These are phyloP conservation scores for Catagonus wagneri DNA, from an alignment of 2,113 vertebrate genomes.

Conservation along the genomic window DNA sequence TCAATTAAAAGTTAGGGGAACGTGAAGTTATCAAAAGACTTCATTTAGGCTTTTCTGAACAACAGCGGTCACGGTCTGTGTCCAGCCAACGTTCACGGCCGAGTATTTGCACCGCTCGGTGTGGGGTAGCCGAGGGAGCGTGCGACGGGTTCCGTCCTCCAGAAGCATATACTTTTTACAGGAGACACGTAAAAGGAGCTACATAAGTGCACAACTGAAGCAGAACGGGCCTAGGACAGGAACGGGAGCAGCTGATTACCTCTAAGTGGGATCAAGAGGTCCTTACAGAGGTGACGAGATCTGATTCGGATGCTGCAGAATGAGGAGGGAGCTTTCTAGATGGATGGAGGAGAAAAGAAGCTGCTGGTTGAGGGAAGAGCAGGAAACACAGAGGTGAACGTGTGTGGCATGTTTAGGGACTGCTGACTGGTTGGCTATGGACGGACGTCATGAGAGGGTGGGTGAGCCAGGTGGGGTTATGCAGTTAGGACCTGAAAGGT, in stretches of 20 bases:
- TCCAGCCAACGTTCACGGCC: neutral
- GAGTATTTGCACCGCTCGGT: fast-evolving
- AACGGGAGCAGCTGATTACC: neutral
- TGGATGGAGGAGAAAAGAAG: neutral
- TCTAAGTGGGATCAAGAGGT: neutral
- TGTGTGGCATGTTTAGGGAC: neutral
- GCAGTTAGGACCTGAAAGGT: neutral
- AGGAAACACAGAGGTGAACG: fast-evolving
- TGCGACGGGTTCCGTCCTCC: neutral
- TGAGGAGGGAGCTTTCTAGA: neutral
- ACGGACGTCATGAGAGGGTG: neutral
- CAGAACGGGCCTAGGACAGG: neutral
- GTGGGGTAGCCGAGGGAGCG: neutral
- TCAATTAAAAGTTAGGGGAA: neutral
- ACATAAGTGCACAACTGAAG: neutral
- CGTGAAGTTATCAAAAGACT: neutral
- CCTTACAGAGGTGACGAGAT: neutral
- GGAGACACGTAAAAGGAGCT: neutral
- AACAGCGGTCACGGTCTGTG: neutral
- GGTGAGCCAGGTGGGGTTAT: neutral
- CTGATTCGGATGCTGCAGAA: neutral
- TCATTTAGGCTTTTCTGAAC: neutral
- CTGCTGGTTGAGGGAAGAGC: neutral
- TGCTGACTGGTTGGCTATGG: no score
- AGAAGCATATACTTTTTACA: neutral